Conservation (phyloP, 2,113 vertebrate genomes). For the Petaurus breviceps region DNA sequence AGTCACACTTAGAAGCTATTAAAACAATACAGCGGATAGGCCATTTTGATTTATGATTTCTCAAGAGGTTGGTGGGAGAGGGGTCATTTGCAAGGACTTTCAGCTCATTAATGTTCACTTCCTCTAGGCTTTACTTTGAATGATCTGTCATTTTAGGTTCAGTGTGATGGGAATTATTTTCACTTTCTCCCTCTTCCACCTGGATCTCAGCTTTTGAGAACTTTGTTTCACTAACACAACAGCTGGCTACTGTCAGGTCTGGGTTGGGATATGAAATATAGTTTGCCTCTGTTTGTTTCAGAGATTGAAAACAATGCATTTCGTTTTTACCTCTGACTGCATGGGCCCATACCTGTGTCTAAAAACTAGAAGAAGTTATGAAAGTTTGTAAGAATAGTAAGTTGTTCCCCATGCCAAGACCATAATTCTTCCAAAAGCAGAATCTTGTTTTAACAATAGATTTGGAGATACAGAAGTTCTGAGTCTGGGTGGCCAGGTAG, state of each 20-base stretch:
- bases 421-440: constrained; percentile 28
- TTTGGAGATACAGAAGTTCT: constrained; percentile 18
- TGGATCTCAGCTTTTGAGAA: constrained; percentile 66
- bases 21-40: not conserved
- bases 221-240: constrained; percentile 71
- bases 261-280: constrained; percentile 68
- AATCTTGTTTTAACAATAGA: not conserved
- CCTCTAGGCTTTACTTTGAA: constrained; percentile 70
- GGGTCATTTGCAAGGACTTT: constrained; percentile 75
- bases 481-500: too few species aligned
- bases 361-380: constrained; percentile 36
- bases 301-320: constrained; percentile 59
- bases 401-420: constrained; percentile 17
- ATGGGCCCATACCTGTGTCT: constrained; percentile 57
- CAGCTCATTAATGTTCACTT: constrained; percentile 74
- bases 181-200: constrained; percentile 65
- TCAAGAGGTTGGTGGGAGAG: constrained; percentile 19
- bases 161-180: constrained; percentile 71
- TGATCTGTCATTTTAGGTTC: constrained; percentile 74
- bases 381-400: constrained; percentile 22
- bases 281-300: constrained; percentile 64
- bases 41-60: constrained; percentile 25
- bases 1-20: not conserved
- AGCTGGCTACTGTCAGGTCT: constrained; percentile 78
- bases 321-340: constrained; percentile 57